These are phyloP conservation scores for Molothrus aeneus DNA, from an alignment of 2,797 vertebrate genomes.

Conservation along the genomic window DNA sequence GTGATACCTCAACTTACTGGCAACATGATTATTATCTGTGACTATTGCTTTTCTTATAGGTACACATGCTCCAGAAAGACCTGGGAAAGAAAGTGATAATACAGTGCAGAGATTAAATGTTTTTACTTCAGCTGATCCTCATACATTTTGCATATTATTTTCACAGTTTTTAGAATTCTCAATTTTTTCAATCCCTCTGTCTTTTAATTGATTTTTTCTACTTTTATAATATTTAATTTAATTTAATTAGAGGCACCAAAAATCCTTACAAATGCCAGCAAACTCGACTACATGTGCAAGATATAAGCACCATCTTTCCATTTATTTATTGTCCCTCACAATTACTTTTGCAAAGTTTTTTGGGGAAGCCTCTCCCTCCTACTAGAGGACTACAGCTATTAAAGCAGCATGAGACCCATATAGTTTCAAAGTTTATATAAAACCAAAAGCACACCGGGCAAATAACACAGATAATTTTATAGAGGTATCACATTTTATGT, in stretches of 20 bases:
- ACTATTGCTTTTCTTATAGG: slow-evolving; percentile 22
- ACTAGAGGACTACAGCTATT: not conserved
- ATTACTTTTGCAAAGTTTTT: not conserved
- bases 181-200: not conserved
- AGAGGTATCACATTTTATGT: not conserved
- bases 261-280: not conserved
- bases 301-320: not conserved
- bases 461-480: not conserved
- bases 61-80: slow-evolving; percentile 28
- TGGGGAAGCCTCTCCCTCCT: not conserved
- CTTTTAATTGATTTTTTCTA: not conserved
- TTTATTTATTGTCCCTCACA: not conserved
- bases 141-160: slow-evolving; percentile 10
- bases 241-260: not conserved
- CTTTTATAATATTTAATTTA: not conserved
- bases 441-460: not conserved
- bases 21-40: slow-evolving; percentile 64
- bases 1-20: slow-evolving; percentile 67
- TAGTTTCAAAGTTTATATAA: not conserved
- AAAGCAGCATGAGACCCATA: not conserved
- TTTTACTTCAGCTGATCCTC: slow-evolving; percentile 23
- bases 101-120: slow-evolving; percentile 35
- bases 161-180: not conserved
- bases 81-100: slow-evolving; percentile 17
- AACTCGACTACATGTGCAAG: accelerated